phyloP scores from a whole-genome alignment of 2,888 invertebrate species.

The Rhamnusium bicolor region DNA sequence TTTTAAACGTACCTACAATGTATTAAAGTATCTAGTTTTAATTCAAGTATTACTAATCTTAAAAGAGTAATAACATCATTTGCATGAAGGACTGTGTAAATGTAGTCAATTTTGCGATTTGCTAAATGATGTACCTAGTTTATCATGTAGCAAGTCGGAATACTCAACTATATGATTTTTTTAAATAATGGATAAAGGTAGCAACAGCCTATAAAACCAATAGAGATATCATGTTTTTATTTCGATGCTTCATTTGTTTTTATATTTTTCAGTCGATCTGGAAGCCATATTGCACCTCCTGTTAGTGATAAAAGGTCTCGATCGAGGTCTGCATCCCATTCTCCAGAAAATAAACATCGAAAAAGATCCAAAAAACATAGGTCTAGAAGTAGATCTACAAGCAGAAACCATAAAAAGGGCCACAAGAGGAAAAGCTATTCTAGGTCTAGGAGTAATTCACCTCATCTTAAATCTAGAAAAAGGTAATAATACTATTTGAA shows the following conservation, averaged over 20 bases:
- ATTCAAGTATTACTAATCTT: too few relatives aligned
- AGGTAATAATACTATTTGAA: conserved; percentile 42
- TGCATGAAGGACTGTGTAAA: too few relatives aligned
- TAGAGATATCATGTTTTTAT: too few relatives aligned
- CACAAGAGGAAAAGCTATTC: conserved; percentile 69
- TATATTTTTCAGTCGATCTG: conserved; percentile 64
- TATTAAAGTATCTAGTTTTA: too few relatives aligned
- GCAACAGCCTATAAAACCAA: too few relatives aligned
- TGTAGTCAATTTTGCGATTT: too few relatives aligned
- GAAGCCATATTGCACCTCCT: conserved; percentile 68
- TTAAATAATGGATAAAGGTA: too few relatives aligned
- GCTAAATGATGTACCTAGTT: too few relatives aligned
- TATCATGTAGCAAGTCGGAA: too few relatives aligned
- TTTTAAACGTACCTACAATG: too few relatives aligned
- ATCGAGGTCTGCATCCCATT: conserved; percentile 65
- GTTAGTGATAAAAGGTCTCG: conserved; percentile 66
- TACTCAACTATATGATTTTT: too few relatives aligned
- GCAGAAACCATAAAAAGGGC: conserved; percentile 66
- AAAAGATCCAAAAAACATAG: conserved; percentile 68
- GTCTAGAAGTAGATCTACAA: conserved; percentile 63
- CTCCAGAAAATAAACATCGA: conserved; percentile 65
- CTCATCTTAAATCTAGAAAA: conserved; percentile 64
- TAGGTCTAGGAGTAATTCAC: conserved; percentile 69
- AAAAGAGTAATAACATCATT: too few relatives aligned
- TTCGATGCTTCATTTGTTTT: conserved; percentile 30